These are phyloP conservation scores for Formicarius rufipectus DNA, from an alignment of 2,113 vertebrate species.

Conservation along the genomic window DNA sequence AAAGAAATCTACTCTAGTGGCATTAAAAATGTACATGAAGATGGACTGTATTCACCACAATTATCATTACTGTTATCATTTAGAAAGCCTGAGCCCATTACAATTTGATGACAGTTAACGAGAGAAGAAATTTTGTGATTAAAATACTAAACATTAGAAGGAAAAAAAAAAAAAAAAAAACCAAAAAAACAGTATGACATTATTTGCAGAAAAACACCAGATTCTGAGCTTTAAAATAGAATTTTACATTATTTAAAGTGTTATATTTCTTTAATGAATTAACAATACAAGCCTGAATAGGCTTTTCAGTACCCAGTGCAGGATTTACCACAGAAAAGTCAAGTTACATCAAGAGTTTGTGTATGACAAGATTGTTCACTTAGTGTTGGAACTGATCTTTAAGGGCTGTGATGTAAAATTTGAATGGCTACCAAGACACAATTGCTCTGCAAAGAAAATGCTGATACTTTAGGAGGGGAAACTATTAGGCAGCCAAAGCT, in stretches of 20 bases:
- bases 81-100: slow-evolving; percentile 29
- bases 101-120: slow-evolving; percentile 4
- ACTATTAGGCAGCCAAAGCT: slow-evolving; percentile 17
- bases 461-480: slow-evolving; percentile 9
- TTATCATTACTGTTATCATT: slow-evolving; percentile 46
- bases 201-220: background rate
- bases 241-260: slow-evolving; percentile 51
- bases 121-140: slow-evolving; percentile 38
- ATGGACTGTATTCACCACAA: slow-evolving; percentile 17
- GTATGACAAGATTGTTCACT: background rate
- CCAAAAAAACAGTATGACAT: background rate
- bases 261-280: slow-evolving; percentile 55
- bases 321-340: background rate
- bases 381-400: background rate
- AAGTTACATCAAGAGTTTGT: background rate
- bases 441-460: background rate
- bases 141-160: slow-evolving; percentile 40
- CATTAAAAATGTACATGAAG: slow-evolving; percentile 53
- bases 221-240: slow-evolving; percentile 3
- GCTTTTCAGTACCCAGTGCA: slow-evolving; percentile 22
- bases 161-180: too few relatives aligned
- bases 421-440: background rate
- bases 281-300: background rate
- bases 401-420: slow-evolving; percentile 20
- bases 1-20: slow-evolving; percentile 34